Evolutionary conservation across 2,113 vertebrate genomes (phyloP), one percentile per base, ranked within the genome.

Genomic region (Oophaga pumilio): DNA sequence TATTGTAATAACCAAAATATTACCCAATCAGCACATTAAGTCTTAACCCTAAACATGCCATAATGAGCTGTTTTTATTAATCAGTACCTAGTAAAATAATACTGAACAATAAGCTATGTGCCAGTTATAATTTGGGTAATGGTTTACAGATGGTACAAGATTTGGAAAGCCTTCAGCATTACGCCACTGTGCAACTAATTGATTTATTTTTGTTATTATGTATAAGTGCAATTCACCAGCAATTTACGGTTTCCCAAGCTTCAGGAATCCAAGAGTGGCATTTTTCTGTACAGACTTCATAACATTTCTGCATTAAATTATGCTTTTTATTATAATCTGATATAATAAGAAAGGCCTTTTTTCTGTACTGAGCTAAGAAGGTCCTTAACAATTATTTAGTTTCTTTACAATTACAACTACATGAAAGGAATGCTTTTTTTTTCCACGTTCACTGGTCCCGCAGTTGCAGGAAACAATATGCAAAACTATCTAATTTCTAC

Each of bases 301-400:
- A 66, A 62, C 60, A 4, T 62, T 66, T 66, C 22, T 66, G 2
- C 8, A 66, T n/a, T 24, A 66, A 66, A 66, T 66, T 9, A 11
- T 9, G 1, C 1, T 10, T 2, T 11, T n/a, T 66, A n/a, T 0
- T 9, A 2, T 24, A n/a, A n/a, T 11, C 3, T 13, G 2, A 11
- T 13, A 68, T 17, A 62, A 62, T 62, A 18, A 62, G 8, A 33
- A 33, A 33, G 1, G 33, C 20, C 59, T 3, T 20, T 62, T 18
- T 8, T 4, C 10, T 62, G 57, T 14, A 15, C 57, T 15, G 59
- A 62, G 59, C 18, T 20, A 7, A 62, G 52, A 53, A 53, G 6
- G 52, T 53, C 12, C 1, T 53, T 2, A 8, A 53, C 6, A 10
- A 53, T 53, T 53, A 53, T 8, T 62, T 62, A 6, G 17, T 62